Base-by-base conservation (phyloP, 2,113 vertebrate genomes). In the Ammodytes dubius region DNA sequence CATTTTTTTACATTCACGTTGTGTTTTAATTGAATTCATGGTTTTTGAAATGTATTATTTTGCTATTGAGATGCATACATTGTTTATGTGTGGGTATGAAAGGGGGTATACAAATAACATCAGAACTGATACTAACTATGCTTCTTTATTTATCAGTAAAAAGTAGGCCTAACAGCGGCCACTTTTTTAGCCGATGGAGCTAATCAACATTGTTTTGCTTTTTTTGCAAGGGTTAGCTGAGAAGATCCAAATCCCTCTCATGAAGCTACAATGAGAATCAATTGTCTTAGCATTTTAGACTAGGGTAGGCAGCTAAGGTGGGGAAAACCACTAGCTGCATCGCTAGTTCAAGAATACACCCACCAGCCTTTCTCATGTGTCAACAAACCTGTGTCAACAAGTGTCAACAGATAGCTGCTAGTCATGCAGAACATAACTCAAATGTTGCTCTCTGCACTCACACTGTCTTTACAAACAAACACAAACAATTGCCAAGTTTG, bases 1-100 rank as follows among this genome's bases (percentile, higher is more conserved):
- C 50, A 63, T 71, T 67, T 77, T 69, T 81, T 69, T 43, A 2
- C 35, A 40, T 5, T 35, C n/a, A 42, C 46, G 15, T 43, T 56
- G 3, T 60, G 15, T 10, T 59, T 60, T 35, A 1, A 19, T 49
- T 15, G 0, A 40, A 72, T 47, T 59, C 19, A 37, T 52, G 0
- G 6, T 54, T 52, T 66, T 52, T 66, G 7, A 64, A 67, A 56
- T 50, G 14, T 70, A 4, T 73, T 42, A 11, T 45, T 84, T 57
- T 40, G 5, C 57, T 45, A 1, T 13, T 50, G 4, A 78, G 53
- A 47, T 59, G 39, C 6, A n/a, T 70, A 63, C 4, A 12, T 68
- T 69, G 27, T 27, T 27, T 27, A 27, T 27, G 27, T 27, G 27
- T 27, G 27, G 27, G 27, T 27, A 27, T 27, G 27, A 27, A 27